phyloP scores from a whole-genome alignment of 1,140 invertebrate species.

The Mylabris phalerata region DNA sequence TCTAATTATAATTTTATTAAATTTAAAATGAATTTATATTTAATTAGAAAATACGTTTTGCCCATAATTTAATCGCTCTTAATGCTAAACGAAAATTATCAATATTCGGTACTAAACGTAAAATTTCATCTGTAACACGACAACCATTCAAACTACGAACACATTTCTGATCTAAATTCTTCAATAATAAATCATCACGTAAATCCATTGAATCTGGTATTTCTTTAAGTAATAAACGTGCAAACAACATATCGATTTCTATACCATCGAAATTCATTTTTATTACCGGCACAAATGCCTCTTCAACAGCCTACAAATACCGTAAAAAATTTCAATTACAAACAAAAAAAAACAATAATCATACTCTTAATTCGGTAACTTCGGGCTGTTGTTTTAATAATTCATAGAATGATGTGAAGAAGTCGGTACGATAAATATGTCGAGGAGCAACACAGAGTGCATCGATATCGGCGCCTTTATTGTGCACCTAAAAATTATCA shows the following conservation, averaged over 20 bases:
- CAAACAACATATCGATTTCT: slow-evolving; percentile 98
- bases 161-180: slow-evolving; percentile 94
- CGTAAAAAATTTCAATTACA: background rate
- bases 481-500: slow-evolving; percentile 74
- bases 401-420: slow-evolving; percentile 92
- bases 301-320: slow-evolving; percentile 76
- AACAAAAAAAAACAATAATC: slow-evolving; percentile 22
- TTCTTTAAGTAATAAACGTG: slow-evolving; percentile 85
- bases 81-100: slow-evolving; percentile 91
- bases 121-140: slow-evolving; percentile 96
- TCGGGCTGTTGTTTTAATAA: slow-evolving; percentile 80
- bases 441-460: slow-evolving; percentile 95
- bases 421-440: slow-evolving; percentile 90
- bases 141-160: slow-evolving; percentile 96
- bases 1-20: slow-evolving; percentile 2
- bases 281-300: slow-evolving; percentile 98
- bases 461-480: slow-evolving; percentile 97
- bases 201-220: slow-evolving; percentile 81
- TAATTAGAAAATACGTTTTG: slow-evolving; percentile 39
- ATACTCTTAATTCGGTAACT: slow-evolving; percentile 74
- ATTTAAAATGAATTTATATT: slow-evolving; percentile 5
- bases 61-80: slow-evolving; percentile 96
- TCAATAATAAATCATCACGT: slow-evolving; percentile 83
- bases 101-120: slow-evolving; percentile 90
- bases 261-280: slow-evolving; percentile 99